Percentiles rank a stretch among this genome's conserved stretches.
Conservation (phyloP, 1,140 invertebrate species). For the Heterodera schachtii region DNA sequence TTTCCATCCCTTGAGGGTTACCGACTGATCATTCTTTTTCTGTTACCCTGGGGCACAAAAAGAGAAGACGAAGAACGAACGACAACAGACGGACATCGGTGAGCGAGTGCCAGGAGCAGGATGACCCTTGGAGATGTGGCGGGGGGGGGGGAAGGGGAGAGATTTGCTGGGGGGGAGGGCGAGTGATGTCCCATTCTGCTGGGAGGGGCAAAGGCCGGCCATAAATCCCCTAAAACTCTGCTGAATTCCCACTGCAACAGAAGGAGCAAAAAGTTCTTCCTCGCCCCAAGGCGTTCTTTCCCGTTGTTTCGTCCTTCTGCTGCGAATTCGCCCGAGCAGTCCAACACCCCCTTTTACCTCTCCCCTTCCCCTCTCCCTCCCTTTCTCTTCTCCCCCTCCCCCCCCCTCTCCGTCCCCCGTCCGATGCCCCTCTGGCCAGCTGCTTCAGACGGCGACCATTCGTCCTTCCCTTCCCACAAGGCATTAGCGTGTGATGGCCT, state of each 20-base stretch:
- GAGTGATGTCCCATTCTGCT: not conserved
- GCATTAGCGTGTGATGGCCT: constrained; percentile 9
- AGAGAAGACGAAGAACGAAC: not conserved
- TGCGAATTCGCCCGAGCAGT: not conserved
- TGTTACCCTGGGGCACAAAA: not conserved
- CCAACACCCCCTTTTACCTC: not conserved
- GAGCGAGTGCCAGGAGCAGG: constrained; percentile 15
- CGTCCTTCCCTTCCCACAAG: not conserved
- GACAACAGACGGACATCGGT: not conserved
- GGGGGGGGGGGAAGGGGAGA: too few relatives aligned
- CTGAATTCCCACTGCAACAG: not conserved
- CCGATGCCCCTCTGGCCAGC: constrained; percentile 8
- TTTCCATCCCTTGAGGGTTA: not conserved
- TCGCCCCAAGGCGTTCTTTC: not conserved
- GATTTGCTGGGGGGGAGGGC: constrained; percentile 1
- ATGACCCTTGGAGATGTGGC: constrained; percentile 2
- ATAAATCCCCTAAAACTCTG: not conserved
- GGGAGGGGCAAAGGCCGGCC: too few relatives aligned
- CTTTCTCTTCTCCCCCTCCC: not conserved
- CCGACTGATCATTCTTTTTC: not conserved
- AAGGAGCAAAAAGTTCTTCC: not conserved
- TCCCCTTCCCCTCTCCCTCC: not conserved
- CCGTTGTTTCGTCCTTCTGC: not conserved
- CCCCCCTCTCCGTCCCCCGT: not conserved
- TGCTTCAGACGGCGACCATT: not conserved